Evolutionary conservation across 2,113 vertebrate genomes (phyloP), one percentile per base, ranked within the genome.

Genomic region (Delphinus delphis): DNA sequence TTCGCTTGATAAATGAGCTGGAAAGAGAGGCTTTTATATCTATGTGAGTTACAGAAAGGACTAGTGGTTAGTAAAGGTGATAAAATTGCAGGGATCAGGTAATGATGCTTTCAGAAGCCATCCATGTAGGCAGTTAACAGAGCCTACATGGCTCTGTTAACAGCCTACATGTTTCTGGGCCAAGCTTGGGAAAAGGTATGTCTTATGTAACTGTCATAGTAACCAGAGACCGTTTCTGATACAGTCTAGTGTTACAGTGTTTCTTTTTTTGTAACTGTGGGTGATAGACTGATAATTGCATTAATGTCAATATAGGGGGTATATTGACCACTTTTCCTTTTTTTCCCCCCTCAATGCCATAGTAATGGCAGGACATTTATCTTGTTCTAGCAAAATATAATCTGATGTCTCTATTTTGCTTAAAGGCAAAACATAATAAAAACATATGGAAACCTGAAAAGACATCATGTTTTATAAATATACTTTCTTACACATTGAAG

Each of bases 1-100:
- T 95, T 96, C n/a, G 65, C 3, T 96, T 93, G 88, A 85, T 67
- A 95, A 96, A 44, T 87, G 73, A 86, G 31, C 55, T 60, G 53
- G 38, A 95, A 89, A 55, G 36, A 80, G 90, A 82, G 25, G 26
- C 28, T 96, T 97, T 98, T 92, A 76, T 93, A 15, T 79, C 53
- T 85, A 2, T 50, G 41, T 55, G 79, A 88, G 44, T 97, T 92
- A 41, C 6, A 80, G 70, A 93, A 81, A 77, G 63, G 87, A 97
- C 53, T 25, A 25, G 14, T 67, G 74, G 41, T 87, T 71, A 94
- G 92, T 53, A 0, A 53, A 36, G 14, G 44, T 60, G 95, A 92
- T 62, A 47, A 53, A 89, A 38, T 53, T 94, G 7, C 20, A 38
- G 41, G 58, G 50, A 31, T 80, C 18, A 53, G 82, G 65, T 90